phyloP scores from a whole-genome alignment of 2,113 vertebrate species.

The Chloroceryle aenea region DNA sequence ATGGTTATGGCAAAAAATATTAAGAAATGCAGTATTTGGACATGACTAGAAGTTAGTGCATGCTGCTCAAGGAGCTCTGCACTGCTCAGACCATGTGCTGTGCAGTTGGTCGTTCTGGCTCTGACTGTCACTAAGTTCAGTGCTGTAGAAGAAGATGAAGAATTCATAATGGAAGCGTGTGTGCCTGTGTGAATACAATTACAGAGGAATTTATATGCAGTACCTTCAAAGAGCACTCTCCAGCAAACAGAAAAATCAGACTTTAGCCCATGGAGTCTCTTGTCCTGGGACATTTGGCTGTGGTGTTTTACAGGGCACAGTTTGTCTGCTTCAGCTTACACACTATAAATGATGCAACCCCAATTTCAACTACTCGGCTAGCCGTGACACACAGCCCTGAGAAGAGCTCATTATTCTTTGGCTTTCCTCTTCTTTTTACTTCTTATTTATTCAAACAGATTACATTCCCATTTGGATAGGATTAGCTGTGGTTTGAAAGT shows the following conservation, averaged over 20 bases:
- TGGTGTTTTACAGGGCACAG: not conserved
- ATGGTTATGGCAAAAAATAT: not conserved
- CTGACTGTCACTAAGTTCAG: not conserved
- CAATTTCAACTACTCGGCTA: conserved; percentile 1
- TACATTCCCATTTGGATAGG: conserved; percentile 65
- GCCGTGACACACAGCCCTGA: not conserved
- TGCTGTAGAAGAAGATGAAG: not conserved
- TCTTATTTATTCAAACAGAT: conserved; percentile 67
- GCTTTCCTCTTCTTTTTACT: conserved; percentile 36
- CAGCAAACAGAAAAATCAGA: conserved; percentile 16
- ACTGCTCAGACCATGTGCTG: accelerated
- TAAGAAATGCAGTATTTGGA: not conserved
- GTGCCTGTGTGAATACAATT: not conserved
- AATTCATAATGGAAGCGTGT: not conserved
- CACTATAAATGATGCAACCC: conserved; percentile 24
- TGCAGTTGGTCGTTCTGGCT: accelerated
- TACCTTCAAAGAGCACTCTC: conserved; percentile 5
- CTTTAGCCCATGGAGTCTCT: not conserved
- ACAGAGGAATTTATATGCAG: not conserved
- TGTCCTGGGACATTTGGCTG: not conserved
- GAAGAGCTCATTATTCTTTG: conserved; percentile 17
- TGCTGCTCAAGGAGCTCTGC: not conserved
- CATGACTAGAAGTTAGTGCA: not conserved
- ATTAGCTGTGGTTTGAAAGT: conserved; percentile 59
- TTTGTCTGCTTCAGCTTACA: not conserved